These are phyloP conservation scores for Dromococcyx pavoninus DNA, from an alignment of 2,797 vertebrate species.

Conservation along the genomic window DNA sequence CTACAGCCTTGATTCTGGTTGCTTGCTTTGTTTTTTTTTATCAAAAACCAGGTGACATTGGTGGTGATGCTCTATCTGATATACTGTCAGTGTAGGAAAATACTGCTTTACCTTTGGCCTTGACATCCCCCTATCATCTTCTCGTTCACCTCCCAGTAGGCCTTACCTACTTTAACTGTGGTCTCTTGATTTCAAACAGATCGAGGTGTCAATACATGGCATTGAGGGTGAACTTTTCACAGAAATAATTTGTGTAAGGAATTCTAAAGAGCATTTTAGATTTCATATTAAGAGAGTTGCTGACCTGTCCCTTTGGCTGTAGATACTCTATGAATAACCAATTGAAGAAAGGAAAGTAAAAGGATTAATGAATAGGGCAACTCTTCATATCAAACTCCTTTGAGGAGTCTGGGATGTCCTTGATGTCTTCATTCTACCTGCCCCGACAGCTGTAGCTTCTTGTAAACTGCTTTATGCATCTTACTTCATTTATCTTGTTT, in stretches of 20 bases:
- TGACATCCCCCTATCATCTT: background rate
- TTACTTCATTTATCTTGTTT: background rate
- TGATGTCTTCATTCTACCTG: background rate
- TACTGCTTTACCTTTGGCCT: background rate
- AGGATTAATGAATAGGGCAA: background rate
- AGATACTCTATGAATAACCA: background rate
- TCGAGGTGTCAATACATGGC: background rate
- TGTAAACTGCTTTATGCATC: background rate
- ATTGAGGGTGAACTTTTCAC: background rate
- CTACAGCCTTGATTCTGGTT: background rate
- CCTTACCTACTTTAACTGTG: background rate
- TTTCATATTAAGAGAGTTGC: background rate
- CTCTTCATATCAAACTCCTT: background rate
- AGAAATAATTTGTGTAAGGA: background rate
- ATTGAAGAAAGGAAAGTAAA: background rate
- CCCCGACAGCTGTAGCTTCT: background rate
- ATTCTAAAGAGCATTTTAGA: background rate
- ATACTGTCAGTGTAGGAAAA: background rate
- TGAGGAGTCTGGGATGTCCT: background rate
- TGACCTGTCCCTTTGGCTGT: background rate
- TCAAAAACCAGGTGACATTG: background rate
- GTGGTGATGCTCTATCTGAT: background rate
- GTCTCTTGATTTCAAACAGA: background rate
- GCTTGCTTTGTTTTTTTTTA: background rate
- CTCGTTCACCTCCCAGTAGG: accelerated